phyloP scores from a whole-genome alignment of 2,888 invertebrate species.

The Nemapogon koenigi region DNA sequence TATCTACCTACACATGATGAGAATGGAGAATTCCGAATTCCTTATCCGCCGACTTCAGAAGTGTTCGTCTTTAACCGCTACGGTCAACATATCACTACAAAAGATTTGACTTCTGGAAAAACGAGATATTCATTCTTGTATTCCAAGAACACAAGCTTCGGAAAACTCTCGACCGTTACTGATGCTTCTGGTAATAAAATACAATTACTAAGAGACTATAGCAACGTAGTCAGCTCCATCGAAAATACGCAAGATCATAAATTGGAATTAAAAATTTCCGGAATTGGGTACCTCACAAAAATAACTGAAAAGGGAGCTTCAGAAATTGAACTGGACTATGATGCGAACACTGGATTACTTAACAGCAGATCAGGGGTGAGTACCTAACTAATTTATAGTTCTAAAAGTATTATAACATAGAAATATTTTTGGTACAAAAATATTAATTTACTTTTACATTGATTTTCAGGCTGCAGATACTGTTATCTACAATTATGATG shows the following conservation, averaged over 20 bases:
- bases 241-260: constrained; percentile 95
- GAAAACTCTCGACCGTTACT: constrained; percentile 90
- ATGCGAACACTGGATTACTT: constrained; percentile 85
- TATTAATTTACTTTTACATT: constrained; percentile 5
- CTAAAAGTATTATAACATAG: neutral
- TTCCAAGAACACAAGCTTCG: constrained; percentile 95
- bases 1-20: constrained; percentile 87
- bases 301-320: constrained; percentile 88
- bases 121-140: constrained; percentile 95
- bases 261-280: constrained; percentile 90
- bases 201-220: constrained; percentile 89
- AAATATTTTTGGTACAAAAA: neutral
- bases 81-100: constrained; percentile 95
- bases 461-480: constrained; percentile 77
- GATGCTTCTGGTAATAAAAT: constrained; percentile 94
- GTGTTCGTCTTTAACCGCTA: constrained; percentile 93
- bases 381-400: constrained; percentile 17
- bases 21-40: constrained; percentile 91
- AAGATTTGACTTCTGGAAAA: constrained; percentile 93
- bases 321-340: constrained; percentile 90
- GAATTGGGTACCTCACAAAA: constrained; percentile 88
- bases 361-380: constrained; percentile 82
- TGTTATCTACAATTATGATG: constrained; percentile 90
- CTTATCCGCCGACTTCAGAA: constrained; percentile 92
- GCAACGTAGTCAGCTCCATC: constrained; percentile 90